These are phyloP conservation scores for Sylvilagus floridanus DNA, from an alignment of 2,797 vertebrate species.

Conservation along the genomic window DNA sequence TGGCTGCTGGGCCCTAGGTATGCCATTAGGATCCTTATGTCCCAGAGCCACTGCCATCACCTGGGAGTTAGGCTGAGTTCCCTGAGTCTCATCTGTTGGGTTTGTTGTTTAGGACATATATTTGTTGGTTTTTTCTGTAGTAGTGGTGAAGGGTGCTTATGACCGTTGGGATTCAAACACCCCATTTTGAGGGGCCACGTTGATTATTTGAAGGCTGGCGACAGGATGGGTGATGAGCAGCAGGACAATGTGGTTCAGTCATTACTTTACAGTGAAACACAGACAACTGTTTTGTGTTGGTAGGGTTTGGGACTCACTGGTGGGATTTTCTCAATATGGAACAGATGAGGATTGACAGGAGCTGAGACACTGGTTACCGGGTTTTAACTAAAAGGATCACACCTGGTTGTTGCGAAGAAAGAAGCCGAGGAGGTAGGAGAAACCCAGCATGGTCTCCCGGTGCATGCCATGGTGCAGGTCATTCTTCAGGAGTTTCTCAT, in stretches of 20 bases:
- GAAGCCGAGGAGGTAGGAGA: slow-evolving; percentile 92
- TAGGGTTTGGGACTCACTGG: background rate
- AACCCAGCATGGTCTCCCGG: slow-evolving; percentile 93
- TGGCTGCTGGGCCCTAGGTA: no score
- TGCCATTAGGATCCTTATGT: no score
- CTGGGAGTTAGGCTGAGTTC: no score
- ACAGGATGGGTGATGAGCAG: background rate
- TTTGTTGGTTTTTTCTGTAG: no score
- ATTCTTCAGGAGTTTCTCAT: slow-evolving; percentile 90
- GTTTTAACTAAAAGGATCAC: background rate
- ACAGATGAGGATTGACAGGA: rapidly evolving
- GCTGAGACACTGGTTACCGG: background rate
- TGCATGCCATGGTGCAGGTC: slow-evolving; percentile 92
- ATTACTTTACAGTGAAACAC: background rate
- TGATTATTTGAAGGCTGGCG: background rate
- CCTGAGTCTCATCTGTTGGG: no score
- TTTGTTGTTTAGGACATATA: no score
- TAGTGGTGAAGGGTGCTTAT: no score
- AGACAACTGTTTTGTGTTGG: background rate
- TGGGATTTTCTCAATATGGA: background rate
- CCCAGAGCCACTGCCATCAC: no score
- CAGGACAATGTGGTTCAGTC: background rate
- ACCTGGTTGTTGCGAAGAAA: slow-evolving; percentile 91
- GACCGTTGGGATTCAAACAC: no score
- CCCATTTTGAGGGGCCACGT: no score